Evolutionary conservation across 2,797 vertebrate genomes (phyloP), one percentile per base, ranked within the genome.

Genomic region (Macroramphosus scolopax): DNA sequence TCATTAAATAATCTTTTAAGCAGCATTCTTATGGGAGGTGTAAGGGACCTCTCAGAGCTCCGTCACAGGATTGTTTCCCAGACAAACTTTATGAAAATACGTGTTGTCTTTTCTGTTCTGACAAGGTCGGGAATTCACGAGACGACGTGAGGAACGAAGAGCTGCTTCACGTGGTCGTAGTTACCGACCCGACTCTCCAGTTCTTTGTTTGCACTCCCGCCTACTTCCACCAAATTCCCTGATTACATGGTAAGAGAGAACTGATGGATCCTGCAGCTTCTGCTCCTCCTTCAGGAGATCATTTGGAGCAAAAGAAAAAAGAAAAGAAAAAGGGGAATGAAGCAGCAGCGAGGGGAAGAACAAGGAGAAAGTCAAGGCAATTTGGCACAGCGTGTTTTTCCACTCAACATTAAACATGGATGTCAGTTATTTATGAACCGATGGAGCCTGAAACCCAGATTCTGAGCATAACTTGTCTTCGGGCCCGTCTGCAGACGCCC

Each of bases 1-100:
- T 69, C 62, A 79, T 85, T 78, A 83, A 74, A 80, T 67, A 40
- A 16, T 47, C 48, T 44, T 68, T 67, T 40, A 57, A 68, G 61
- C 17, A 7, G 12, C 26, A 44, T 76, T 51, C 66, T 62, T 74
- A 51, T 53, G 41, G 36, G 46, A 49, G 68, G 63, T 56, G 68
- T 43, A 2, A 40, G 59, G 72, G 51, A 69, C 53, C 40, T 54
- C 70, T 69, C 70, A 36, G 44, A 67, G 9, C 8, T 35, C 41
- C 22, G 37, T 17, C 35, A 36, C 25, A 42, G 36, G 12, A 38
- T 38, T 12, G 28, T 31, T 54, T 18, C 8, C 5, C 16, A 30
- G 32, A 29, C n/a, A 58, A 17, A 20, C 14, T 22, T 22, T 22
- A 22, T 22, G 3, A 3, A 22, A 22, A 22, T 22, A 22, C 20